Evolutionary conservation across 2,888 invertebrate species (phyloP), one percentile per base, ranked within the genome.

Genomic region (Crematogaster levior): DNA sequence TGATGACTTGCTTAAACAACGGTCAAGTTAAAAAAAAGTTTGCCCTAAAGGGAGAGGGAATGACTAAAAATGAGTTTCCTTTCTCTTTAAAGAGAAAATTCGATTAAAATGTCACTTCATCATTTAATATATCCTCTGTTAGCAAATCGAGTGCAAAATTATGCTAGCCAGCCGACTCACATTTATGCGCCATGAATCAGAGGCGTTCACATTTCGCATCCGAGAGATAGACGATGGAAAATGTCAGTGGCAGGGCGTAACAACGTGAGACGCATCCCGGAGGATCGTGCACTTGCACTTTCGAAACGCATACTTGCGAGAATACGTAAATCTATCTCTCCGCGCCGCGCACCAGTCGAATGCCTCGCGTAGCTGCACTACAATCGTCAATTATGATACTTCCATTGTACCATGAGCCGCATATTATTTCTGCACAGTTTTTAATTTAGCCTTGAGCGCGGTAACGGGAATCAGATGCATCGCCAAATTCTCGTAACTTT

Each of bases 261-360:
- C 85, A 84, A 86, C 90, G 87, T 86, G 90, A 87, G 82, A 61
- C 58, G 90, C 87, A 90, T 90, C 88, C 84, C 77, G 81, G 70
- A 72, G 83, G 81, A 83, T 65, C 79, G 85, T 86, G 89, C 88
- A 89, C 89, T 89, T 89, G 87, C 88, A 89, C 89, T 89, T 89
- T 89, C 89, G 85, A 89, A 89, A 89, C 73, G 89, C 88, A 85
- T 90, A 70, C 88, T 84, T 77, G 58, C 60, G 68, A n/a, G 82
- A 88, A 82, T 82, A 85, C 86, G 85, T 86, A 85, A 86, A 88
- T 73, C 81, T 79, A 37, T 37, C 43, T 63, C 56, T 24, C 60
- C 60, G 7, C 24, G n/a, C 37, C 24, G n/a, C 37, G 10, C 43
- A 15, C n/a, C 15, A 68, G 24, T 68, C 77, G 77, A 79, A 68